Conservation (phyloP, 2,113 vertebrate genomes). For the Rhipidura dahli region DNA sequence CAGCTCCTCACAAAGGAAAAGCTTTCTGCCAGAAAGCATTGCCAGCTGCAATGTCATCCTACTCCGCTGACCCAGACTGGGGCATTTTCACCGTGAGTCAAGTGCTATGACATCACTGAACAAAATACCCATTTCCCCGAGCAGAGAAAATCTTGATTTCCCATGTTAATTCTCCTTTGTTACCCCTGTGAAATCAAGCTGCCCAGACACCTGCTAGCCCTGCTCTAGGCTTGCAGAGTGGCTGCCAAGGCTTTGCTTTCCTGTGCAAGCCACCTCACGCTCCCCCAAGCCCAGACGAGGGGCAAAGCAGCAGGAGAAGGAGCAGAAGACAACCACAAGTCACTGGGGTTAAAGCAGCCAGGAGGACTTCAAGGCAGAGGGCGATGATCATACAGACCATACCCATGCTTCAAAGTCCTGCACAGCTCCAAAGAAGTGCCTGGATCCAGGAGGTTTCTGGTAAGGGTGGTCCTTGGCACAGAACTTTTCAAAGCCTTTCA, state of each 20-base stretch:
- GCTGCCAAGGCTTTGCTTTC: background rate
- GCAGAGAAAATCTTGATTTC: background rate
- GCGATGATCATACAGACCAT: accelerated
- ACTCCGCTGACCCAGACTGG: background rate
- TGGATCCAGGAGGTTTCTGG: background rate
- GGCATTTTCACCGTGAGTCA: background rate
- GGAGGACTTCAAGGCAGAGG: background rate
- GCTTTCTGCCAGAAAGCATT: background rate
- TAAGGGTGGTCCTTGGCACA: background rate
- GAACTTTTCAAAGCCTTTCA: background rate
- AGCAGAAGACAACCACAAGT: background rate
- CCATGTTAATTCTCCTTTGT: background rate
- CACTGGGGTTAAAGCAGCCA: background rate
- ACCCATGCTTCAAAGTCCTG: background rate
- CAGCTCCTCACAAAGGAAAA: background rate
- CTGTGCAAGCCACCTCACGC: background rate
- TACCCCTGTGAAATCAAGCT: background rate
- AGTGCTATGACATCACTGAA: background rate
- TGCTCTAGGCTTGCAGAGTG: background rate
- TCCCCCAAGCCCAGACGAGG: accelerated
- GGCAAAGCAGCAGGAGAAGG: background rate
- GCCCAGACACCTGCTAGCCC: background rate
- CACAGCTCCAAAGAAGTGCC: background rate
- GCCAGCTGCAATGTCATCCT: background rate
- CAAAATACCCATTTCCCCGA: accelerated